Evolutionary conservation across 2,113 vertebrate genomes (phyloP), one percentile per base, ranked within the genome.

Genomic region (Neotoma lepida): DNA sequence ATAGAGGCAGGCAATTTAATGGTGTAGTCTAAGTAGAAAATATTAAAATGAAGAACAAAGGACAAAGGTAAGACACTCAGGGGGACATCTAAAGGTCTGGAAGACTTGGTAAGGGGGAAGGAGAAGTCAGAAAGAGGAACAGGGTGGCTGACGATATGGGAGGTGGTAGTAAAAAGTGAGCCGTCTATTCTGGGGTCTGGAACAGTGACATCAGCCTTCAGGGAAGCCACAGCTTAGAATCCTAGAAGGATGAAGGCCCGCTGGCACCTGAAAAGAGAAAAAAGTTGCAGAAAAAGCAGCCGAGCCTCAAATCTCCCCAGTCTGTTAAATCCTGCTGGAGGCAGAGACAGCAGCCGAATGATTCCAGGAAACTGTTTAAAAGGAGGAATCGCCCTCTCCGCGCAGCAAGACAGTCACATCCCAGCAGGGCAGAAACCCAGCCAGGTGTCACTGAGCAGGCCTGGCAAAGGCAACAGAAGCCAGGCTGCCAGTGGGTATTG

Each of bases 261-360:
- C 87, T 95, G 96, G 95, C 95, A 74, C 49, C 86, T 39, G 86
- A 61, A 94, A 64, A 90, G 88, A 84, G 3, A 66, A 94, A 93
- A 76, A 86, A 94, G 30, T n/a, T 93, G 64, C 93, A 89, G 74
- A 87, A 87, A 91, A 96, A 91, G 88, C 58, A 88, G 66, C 87
- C 24, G 30, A 88, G 73, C 7, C 26, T 33, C 78, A 94, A 94
- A 86, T 70, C 73, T 93, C 80, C 78, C 41, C 84, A 71, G 91
- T 86, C 82, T 81, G 78, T 94, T 91, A 91, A 74, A 96, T 93
- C 89, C 95, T 95, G 80, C 80, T 93, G 6, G n/a, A 95, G 89
- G 88, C 54, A 44, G 54, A 95, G 89, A 89, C 77, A 88, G 49
- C 84, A 93, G 77, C 63, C 91, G 71, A 87, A 51, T 39, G 91